Evolutionary conservation across 2,113 vertebrate species (phyloP).

Genomic region (Xenopus laevis): DNA sequence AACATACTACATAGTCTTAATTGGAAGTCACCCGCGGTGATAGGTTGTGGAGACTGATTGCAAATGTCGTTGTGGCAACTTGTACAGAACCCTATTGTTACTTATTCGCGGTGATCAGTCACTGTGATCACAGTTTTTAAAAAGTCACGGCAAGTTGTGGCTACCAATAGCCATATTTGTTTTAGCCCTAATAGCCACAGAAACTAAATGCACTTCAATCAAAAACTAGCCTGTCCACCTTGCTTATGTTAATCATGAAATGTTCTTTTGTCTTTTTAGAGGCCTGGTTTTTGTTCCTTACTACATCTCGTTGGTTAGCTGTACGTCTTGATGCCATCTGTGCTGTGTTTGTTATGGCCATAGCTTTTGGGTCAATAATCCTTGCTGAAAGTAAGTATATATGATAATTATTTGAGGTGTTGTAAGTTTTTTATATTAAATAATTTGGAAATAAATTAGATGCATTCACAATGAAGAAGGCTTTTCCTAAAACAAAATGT

Average conservation of each 20-base stretch:
- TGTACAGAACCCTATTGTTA: too few relatives aligned
- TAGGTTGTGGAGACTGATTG: too few relatives aligned
- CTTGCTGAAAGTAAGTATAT: conserved; percentile 77
- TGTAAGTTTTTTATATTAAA: neutral
- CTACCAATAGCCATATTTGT: too few relatives aligned
- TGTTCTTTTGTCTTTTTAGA: conserved; percentile 60
- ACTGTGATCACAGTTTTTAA: too few relatives aligned
- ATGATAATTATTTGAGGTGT: conserved; percentile 34
- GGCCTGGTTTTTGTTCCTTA: conserved; percentile 92
- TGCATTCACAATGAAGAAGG: neutral
- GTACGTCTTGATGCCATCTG: conserved; percentile 92
- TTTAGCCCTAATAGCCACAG: too few relatives aligned
- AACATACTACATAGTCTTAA: too few relatives aligned
- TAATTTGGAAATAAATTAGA: neutral
- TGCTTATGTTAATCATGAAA: neutral
- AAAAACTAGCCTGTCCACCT: neutral
- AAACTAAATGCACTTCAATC: too few relatives aligned
- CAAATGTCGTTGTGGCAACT: too few relatives aligned
- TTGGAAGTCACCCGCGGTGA: too few relatives aligned
- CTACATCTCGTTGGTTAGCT: conserved; percentile 91
- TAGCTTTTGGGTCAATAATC: conserved; percentile 80
- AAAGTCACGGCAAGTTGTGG: too few relatives aligned
- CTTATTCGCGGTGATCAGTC: too few relatives aligned
- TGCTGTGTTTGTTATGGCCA: conserved; percentile 79
- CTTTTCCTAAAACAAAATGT: neutral